A percentile compares a stretch with the other conserved stretches of the same genome.
Evolutionary conservation across 2,888 invertebrate genomes (phyloP).

Genomic region (Dicranocentrus wangi): DNA sequence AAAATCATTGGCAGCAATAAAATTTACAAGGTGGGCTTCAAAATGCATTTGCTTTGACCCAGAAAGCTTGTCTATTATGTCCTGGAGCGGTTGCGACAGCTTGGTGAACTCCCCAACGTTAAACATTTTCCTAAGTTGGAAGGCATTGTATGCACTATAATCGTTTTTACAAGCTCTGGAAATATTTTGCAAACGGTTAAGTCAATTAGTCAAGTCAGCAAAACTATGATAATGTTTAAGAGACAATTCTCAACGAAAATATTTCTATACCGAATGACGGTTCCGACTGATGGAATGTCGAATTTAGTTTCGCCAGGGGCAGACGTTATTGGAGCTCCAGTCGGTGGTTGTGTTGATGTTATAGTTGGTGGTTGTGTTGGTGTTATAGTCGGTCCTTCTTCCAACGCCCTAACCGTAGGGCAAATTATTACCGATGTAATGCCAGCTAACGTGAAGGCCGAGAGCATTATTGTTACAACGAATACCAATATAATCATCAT

Average conservation of each 20-base stretch:
- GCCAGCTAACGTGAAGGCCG: slow-evolving; percentile 12
- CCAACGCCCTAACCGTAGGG: slow-evolving; percentile 24
- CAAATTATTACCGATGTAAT: slow-evolving; percentile 20
- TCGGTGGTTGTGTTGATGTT: neutral
- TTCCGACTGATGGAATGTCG: neutral
- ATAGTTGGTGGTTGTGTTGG: neutral
- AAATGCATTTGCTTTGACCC: too few species aligned
- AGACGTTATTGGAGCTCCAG: neutral
- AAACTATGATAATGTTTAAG: neutral
- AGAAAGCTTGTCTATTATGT: too few species aligned
- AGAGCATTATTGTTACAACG: neutral
- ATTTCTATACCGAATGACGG: neutral
- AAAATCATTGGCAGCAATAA: too few species aligned
- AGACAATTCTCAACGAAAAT: neutral
- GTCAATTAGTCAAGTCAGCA: neutral
- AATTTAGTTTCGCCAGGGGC: neutral
- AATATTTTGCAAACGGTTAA: too few species aligned
- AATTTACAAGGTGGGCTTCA: too few species aligned
- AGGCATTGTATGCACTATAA: slow-evolving; percentile 24
- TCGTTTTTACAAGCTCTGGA: slow-evolving; percentile 14
- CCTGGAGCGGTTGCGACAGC: slow-evolving; percentile 10
- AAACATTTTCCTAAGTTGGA: slow-evolving; percentile 5
- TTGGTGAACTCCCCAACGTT: neutral
- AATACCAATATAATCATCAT: neutral
- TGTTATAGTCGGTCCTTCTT: neutral